Conservation (phyloP, 2,113 vertebrate species). For the Caranx melampygus region DNA sequence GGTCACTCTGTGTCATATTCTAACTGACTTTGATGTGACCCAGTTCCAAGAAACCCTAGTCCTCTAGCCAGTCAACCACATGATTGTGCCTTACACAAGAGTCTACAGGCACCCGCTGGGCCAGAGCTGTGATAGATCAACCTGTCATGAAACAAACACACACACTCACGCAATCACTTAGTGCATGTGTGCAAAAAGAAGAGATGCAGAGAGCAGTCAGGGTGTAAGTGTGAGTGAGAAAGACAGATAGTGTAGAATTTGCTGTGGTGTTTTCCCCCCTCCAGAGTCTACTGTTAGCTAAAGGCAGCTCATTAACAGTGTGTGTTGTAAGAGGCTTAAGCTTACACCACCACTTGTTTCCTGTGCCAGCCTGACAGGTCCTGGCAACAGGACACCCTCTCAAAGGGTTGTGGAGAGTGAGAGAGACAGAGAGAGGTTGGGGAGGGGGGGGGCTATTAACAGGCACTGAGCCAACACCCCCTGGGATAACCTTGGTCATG, state of each 20-base stretch:
- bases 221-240: constrained; percentile 43
- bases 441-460: constrained; percentile 56
- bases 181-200: constrained; percentile 40
- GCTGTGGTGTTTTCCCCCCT: constrained; percentile 34
- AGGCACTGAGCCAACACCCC: constrained; percentile 69
- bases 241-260: constrained; percentile 55
- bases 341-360: constrained; percentile 79
- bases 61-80: constrained; percentile 70
- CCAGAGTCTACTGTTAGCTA: constrained; percentile 73
- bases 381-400: constrained; percentile 73
- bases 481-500: constrained; percentile 75
- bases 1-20: constrained; percentile 71
- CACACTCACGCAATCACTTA: not conserved
- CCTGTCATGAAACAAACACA: constrained; percentile 59
- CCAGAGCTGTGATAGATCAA: constrained; percentile 76
- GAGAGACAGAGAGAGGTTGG: too few species aligned
- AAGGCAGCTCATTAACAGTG: constrained; percentile 81
- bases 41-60: constrained; percentile 74
- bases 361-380: constrained; percentile 79
- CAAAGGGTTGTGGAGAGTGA: constrained; percentile 44
- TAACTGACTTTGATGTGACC: constrained; percentile 78
- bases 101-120: constrained; percentile 65
- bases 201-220: constrained; percentile 22
- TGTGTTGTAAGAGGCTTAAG: constrained; percentile 78
- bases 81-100: constrained; percentile 74